Percentiles rank a stretch among this genome's conserved stretches.
Evolutionary conservation across 1,140 invertebrate species (phyloP).

Genomic region (Hypothenemus hampei): DNA sequence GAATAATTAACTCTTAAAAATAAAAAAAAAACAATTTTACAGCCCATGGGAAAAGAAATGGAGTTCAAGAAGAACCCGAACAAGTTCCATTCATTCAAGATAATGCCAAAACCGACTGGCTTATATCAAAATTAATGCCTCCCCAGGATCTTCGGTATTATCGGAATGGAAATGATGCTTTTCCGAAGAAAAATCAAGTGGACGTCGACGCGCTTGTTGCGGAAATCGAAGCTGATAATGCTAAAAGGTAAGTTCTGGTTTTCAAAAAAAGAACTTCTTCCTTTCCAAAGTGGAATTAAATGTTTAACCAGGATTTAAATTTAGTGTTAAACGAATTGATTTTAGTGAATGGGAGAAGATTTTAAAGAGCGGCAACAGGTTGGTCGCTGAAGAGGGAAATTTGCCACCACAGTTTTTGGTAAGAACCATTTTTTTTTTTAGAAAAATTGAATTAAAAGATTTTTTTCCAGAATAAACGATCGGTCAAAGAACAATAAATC

Average conservation of each 20-base stretch:
- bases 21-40: constrained; percentile 18
- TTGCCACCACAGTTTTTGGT: too few species aligned
- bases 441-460: not conserved
- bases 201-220: constrained; percentile 22
- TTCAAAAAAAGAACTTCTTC: not conserved
- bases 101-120: constrained; percentile 40
- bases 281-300: not conserved
- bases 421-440: not conserved
- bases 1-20: not conserved
- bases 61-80: constrained; percentile 37
- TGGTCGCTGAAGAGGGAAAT: too few species aligned
- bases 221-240: constrained; percentile 24
- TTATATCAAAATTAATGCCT: constrained; percentile 36
- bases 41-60: constrained; percentile 55
- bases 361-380: too few species aligned
- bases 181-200: constrained; percentile 37
- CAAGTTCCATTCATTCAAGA: constrained; percentile 44
- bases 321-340: too few species aligned
- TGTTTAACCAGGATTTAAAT: too few species aligned
- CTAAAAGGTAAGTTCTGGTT: constrained; percentile 10
- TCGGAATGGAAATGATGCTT: constrained; percentile 29
- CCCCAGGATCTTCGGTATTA: constrained; percentile 31
- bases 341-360: too few species aligned
- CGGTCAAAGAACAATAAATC: not conserved
- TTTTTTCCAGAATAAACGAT: not conserved